Evolutionary conservation across 2,888 invertebrate species (phyloP), one percentile per base, ranked within the genome.

Genomic region (Dryobota labecula): DNA sequence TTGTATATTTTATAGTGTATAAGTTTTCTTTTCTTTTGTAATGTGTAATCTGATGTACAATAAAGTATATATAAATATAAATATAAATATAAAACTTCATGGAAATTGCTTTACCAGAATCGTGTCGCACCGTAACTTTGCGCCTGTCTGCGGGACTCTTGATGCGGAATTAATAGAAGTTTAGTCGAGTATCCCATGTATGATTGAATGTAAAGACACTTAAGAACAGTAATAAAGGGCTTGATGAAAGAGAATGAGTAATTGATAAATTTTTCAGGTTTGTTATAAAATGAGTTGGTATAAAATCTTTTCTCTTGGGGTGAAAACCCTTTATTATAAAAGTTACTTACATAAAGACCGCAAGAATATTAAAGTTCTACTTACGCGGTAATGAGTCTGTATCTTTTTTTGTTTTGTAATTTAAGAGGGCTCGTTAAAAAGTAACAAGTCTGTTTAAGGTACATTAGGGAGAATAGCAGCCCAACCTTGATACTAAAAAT

Each of bases 281-380:
- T 41, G 49, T 61, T 61, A 18, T 27, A 33, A 70, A 61, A 56
- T 27, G 38, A 68, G 61, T 49, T 33, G 8, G 30, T 41, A 33
- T 57, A 27, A n/a, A 49, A 65, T 45, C 24, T 30, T 51, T 36
- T 60, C 58, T 60, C 57, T 57, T n/a, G 20, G 30, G n/a, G 30
- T 33, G 1, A 36, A 36, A 57, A 45, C 43, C 43, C 57, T 68
- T 75, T 61, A 62, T 57, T 62, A 62, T 27, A 57, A 62, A 75
- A 75, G 76, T 75, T 62, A 75, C 68, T 75, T 57, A 57, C 38
- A 33, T 54, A 30, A 57, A 72, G n/a, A 51, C 47, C 65, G 27
- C 51, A 18, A 18, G 30, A 36, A 33, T 27, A 47, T 47, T 47
- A 15, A 73, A 66, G 51, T 53, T 57, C 15, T 66, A 47, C 38